Evolutionary conservation across 2,113 vertebrate genomes (phyloP).

Genomic region (Protomyctophum bolini): DNA sequence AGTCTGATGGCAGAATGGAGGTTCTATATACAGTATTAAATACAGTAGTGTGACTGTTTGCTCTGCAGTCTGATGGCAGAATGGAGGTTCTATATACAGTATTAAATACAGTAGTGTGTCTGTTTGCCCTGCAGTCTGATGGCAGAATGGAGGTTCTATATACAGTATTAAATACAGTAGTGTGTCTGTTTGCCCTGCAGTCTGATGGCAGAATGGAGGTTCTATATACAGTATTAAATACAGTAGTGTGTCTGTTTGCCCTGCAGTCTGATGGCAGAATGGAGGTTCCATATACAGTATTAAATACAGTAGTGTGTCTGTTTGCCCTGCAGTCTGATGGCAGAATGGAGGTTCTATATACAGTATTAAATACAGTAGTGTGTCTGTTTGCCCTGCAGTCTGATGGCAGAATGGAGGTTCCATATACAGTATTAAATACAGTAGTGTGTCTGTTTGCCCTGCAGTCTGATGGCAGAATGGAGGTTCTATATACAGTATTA

Average conservation of each 20-base stretch:
- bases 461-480: conserved; percentile 95
- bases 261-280: conserved; percentile 92
- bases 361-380: neutral
- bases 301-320: neutral
- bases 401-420: too few species aligned
- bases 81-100: too few species aligned
- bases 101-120: neutral
- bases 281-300: too few species aligned
- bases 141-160: too few species aligned
- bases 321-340: conserved; percentile 86
- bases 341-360: too few species aligned
- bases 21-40: too few species aligned
- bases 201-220: conserved; percentile 95
- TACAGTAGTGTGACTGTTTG: neutral
- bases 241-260: neutral
- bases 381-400: conserved; percentile 69
- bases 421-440: too few species aligned
- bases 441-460: conserved; percentile 12
- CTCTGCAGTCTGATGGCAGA: conserved; percentile 90
- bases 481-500: too few species aligned
- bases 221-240: too few species aligned
- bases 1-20: conserved; percentile 97
- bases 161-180: neutral
- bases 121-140: conserved; percentile 82
- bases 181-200: conserved; percentile 68